phyloP scores from a whole-genome alignment of 2,888 invertebrate species.

The Melanchra persicariae region DNA sequence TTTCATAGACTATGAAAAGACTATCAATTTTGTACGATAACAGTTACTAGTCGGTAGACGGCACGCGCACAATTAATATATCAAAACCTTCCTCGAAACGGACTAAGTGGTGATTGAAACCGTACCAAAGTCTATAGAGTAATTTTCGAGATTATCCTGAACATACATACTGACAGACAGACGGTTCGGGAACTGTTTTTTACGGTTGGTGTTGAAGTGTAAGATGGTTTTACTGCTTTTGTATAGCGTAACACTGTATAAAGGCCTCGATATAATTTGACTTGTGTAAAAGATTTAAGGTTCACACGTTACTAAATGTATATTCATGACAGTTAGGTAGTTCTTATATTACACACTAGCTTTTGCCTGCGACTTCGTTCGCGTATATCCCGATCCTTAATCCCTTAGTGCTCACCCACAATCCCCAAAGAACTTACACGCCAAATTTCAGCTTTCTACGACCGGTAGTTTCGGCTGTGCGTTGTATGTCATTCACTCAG shows the following conservation, averaged over 20 bases:
- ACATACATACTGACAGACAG: conserved; percentile 50
- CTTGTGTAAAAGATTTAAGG: conserved; percentile 27
- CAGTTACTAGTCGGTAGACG: conserved; percentile 2
- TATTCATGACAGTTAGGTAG: neutral
- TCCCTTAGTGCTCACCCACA: too few species aligned
- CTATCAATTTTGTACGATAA: conserved; percentile 41
- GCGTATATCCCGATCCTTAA: too few species aligned
- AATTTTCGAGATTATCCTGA: conserved; percentile 60
- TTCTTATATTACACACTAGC: conserved; percentile 4
- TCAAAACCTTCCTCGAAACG: conserved; percentile 30
- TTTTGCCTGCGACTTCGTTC: too few species aligned
- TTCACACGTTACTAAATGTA: conserved; percentile 2
- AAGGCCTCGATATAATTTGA: conserved; percentile 42
- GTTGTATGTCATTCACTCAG: too few species aligned
- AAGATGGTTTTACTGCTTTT: conserved; percentile 41
- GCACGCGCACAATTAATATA: conserved; percentile 48
- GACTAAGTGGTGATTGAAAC: conserved; percentile 45
- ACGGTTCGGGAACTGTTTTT: conserved; percentile 47
- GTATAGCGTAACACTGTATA: conserved; percentile 29
- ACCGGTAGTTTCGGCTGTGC: too few species aligned
- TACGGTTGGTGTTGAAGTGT: conserved; percentile 49
- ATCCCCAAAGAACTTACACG: too few species aligned
- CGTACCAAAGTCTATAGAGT: conserved; percentile 44
- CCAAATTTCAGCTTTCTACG: too few species aligned
- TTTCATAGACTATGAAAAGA: conserved; percentile 45